phyloP scores from a whole-genome alignment of 1,140 invertebrate genomes.

The Bactericera cockerelli region DNA sequence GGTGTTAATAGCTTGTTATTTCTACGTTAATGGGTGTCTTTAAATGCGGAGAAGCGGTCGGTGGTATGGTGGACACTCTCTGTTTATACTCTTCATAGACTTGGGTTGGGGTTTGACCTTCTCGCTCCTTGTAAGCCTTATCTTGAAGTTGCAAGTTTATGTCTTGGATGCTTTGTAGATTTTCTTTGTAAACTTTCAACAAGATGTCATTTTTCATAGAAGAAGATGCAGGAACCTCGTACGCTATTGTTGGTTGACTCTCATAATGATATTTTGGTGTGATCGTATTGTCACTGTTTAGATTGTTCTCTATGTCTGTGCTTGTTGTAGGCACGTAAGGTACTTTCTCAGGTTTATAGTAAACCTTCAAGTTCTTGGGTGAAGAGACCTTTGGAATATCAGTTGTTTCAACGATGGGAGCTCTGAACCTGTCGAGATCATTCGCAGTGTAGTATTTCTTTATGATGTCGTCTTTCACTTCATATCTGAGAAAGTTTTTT shows the following conservation, averaged over 20 bases:
- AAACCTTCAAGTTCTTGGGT: too few relatives aligned
- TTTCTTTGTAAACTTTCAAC: not conserved
- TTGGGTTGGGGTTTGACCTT: not conserved
- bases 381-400: too few relatives aligned
- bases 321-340: not conserved
- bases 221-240: too few relatives aligned
- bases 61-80: not conserved
- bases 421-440: not conserved
- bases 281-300: not conserved
- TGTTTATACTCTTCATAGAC: not conserved
- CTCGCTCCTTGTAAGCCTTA: not conserved
- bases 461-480: not conserved
- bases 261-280: too few relatives aligned
- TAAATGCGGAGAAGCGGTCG: not conserved
- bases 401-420: too few relatives aligned
- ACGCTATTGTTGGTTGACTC: too few relatives aligned
- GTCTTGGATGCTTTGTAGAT: not conserved
- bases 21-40: not conserved
- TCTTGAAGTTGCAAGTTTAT: not conserved
- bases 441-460: not conserved
- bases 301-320: not conserved
- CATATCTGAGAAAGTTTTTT: not conserved
- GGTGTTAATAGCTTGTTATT: not conserved
- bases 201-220: not conserved
- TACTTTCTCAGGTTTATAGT: not conserved